phyloP scores from a whole-genome alignment of 1,140 invertebrate genomes.

The Ceratina calcarata region DNA sequence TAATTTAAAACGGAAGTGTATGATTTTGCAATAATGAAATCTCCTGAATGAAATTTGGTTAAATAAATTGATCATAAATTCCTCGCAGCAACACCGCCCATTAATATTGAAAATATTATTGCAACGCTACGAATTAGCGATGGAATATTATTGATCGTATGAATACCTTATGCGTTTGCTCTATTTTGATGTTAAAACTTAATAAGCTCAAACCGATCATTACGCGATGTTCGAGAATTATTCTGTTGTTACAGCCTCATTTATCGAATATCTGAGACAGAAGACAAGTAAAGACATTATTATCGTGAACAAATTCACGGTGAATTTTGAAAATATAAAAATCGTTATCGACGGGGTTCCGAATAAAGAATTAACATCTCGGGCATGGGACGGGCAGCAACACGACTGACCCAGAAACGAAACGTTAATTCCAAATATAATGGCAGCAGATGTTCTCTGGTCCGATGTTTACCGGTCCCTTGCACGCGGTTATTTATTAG shows the following conservation, averaged over 20 bases:
- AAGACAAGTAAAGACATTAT: not conserved
- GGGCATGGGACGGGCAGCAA: no score
- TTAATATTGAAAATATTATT: conserved; percentile 3
- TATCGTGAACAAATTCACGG: not conserved
- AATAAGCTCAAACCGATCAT: not conserved
- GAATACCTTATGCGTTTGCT: not conserved
- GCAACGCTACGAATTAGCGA: not conserved
- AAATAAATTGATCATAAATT: not conserved
- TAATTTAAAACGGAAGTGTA: not conserved
- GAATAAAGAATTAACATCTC: not conserved
- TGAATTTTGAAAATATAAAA: not conserved
- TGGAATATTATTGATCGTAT: not conserved
- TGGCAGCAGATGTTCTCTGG: not conserved
- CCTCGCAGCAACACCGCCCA: not conserved
- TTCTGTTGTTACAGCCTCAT: no score
- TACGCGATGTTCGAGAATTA: not conserved
- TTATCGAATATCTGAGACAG: no score
- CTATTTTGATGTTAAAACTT: not conserved
- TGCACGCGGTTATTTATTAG: conserved; percentile 46
- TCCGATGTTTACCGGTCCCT: not conserved
- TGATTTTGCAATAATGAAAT: not conserved
- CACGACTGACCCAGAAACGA: conserved; percentile 29
- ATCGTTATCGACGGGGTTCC: not conserved
- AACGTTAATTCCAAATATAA: conserved; percentile 30
- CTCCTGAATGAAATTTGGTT: not conserved